Base-by-base conservation (phyloP, 2,797 vertebrate species). In the Synaphobranchus kaupii region DNA sequence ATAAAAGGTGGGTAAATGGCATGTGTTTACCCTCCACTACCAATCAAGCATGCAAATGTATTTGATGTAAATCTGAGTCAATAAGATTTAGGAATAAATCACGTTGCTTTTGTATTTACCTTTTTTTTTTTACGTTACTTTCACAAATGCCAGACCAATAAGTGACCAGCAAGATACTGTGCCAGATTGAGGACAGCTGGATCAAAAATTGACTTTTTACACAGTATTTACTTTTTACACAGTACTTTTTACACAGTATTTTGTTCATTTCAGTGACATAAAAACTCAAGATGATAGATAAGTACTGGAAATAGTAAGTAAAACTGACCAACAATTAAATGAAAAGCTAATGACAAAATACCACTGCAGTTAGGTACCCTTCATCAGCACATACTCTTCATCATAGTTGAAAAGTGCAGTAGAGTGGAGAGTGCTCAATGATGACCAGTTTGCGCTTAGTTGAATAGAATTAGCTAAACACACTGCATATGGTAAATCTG, bases 391-490 rank as follows among this genome's bases (percentile, higher is more conserved):
- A 4, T 76, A 28, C 34, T 2, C 34, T 34, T 9, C 39, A 48
- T 81, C 20, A 22, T 81, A 17, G 44, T 10, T 81, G 44, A 50
- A 7, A 20, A 22, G 44, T n/a, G 47, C 20, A 50, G 44, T 50
- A 50, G 44, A 44, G n/a, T 78, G 39, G 6, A 44, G 3, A 44
- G 73, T 7, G 39, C 34, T 78, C 39, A 78, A 78, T 22, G 39
- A 17, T 78, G 73, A 78, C 39, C 73, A 78, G 34, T 44, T 78
- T 78, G 73, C 39, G 34, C 28, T 31, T 73, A 28, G 73, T 31
- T 71, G 68, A 31, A 78, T 78, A 20, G 39, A 78, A 47, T 71
- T n/a, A 48, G n/a, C 15, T n/a, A 81, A 80, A 86, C 76, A 25
- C 34, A 83, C 52, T 54, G 13, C 25, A 60, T 56, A 48, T 58